Conservation (phyloP, 1,140 invertebrate species). For the Pachyrhynchus sulphureomaculatus region DNA sequence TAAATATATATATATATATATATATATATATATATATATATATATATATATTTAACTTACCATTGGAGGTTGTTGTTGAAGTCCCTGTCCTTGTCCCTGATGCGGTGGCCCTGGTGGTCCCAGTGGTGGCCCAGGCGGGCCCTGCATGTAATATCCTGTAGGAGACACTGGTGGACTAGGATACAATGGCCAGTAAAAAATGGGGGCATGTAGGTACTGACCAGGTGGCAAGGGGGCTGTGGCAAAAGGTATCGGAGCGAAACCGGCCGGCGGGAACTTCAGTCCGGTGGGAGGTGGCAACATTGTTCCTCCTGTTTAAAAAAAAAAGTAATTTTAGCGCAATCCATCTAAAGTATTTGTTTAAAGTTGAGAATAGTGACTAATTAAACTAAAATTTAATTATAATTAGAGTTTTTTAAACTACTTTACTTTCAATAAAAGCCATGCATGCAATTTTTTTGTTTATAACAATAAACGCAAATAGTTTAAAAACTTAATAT, state of each 20-base stretch:
- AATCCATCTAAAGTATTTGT: too few species aligned
- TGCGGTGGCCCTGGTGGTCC: conserved; percentile 33
- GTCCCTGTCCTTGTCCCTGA: neutral
- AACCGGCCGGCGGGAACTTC: conserved; percentile 51
- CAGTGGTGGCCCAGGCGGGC: conserved; percentile 50
- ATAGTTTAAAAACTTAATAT: too few species aligned
- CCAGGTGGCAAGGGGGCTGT: conserved; percentile 51
- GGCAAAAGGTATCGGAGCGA: conserved; percentile 50
- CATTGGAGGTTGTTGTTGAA: conserved; percentile 44
- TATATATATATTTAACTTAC: conserved; percentile 39
- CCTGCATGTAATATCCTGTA: conserved; percentile 74
- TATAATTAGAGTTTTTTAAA: too few species aligned
- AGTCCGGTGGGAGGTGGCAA: conserved; percentile 33
- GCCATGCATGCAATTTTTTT: too few species aligned
- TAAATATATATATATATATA: too few species aligned
- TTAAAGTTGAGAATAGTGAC: too few species aligned
- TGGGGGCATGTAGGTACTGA: conserved; percentile 57
- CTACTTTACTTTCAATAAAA: too few species aligned
- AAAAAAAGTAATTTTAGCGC: too few species aligned
- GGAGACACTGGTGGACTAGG: conserved; percentile 90
- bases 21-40: too few species aligned
- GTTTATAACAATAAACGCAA: too few species aligned
- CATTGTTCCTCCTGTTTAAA: conserved; percentile 56
- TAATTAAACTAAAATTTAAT: too few species aligned
- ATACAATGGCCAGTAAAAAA: conserved; percentile 83